A percentile compares a stretch with the other conserved stretches of the same genome.
These are phyloP conservation scores for Anneissia japonica DNA, from an alignment of 35 echinoderm and acorn worm species.

Conservation along the genomic window DNA sequence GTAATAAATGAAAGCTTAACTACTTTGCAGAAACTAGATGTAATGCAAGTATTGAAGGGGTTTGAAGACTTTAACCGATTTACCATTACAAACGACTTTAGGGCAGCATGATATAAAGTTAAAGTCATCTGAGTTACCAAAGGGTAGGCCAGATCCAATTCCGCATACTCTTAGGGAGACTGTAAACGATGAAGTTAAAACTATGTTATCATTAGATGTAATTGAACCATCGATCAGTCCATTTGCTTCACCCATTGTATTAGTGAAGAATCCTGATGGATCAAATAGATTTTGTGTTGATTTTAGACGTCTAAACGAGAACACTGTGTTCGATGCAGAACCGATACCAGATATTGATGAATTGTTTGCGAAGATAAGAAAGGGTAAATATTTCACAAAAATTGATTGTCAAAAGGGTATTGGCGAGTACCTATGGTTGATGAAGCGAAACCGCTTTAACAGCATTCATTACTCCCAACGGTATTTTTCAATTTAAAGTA, in stretches of 20 bases:
- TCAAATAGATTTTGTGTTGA: conserved; percentile 5
- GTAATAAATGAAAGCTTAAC: no score
- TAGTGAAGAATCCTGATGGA: not conserved
- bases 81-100: no score
- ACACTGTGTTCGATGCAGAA: not conserved
- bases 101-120: no score
- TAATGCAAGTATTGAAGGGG: no score
- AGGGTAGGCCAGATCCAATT: not conserved
- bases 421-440: not conserved
- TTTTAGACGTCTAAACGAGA: not conserved
- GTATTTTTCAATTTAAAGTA: no score
- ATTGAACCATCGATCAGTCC: conserved; percentile 8
- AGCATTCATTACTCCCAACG: no score
- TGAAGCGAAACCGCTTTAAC: not conserved
- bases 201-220: not conserved
- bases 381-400: conserved; percentile 19
- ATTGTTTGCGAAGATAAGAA: conserved; percentile 10
- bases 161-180: not conserved
- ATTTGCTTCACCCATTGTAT: conserved; percentile 12
- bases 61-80: no score
- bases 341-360: conserved; percentile 23
- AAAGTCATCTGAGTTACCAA: no score
- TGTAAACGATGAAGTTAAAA: not conserved
- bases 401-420: conserved; percentile 14
- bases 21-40: no score